Conservation (phyloP, 2,113 vertebrate genomes). For the Anarhynchus alexandrinus region DNA sequence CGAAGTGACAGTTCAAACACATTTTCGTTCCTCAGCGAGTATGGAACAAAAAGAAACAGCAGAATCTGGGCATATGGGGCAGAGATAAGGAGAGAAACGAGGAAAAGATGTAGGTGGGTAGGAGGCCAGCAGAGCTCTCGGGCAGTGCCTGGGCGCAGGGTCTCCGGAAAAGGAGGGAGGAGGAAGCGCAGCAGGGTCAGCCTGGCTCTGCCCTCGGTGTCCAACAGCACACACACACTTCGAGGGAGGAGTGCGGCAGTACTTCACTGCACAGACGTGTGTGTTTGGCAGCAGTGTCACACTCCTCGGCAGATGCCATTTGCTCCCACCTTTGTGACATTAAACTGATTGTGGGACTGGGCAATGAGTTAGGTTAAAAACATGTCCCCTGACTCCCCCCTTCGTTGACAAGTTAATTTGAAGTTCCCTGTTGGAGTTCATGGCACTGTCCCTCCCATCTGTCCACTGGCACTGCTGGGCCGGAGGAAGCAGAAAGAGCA, state of each 20-base stretch:
- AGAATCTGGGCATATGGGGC: not conserved
- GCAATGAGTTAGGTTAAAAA: not conserved
- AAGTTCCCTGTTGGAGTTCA: not conserved
- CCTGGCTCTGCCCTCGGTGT: too few relatives aligned
- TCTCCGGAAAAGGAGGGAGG: not conserved
- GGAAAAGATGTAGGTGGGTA: not conserved
- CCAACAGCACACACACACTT: not conserved
- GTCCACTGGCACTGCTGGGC: not conserved
- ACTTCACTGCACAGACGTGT: rapidly evolving
- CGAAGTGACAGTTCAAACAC: not conserved
- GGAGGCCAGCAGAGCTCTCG: not conserved
- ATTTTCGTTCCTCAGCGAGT: not conserved
- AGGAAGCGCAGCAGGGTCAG: too few relatives aligned
- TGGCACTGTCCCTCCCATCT: not conserved
- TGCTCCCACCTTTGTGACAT: not conserved
- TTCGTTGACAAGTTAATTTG: not conserved
- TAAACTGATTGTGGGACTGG: not conserved
- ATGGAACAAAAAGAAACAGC: not conserved
- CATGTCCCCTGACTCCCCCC: rapidly evolving
- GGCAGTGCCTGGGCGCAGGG: not conserved
- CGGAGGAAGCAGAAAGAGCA: not conserved
- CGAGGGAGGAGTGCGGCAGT: not conserved
- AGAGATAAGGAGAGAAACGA: not conserved
- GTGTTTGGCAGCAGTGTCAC: not conserved
- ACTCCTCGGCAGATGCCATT: not conserved